A percentile compares a stretch with the other conserved stretches of the same genome.
Conservation (phyloP, 2,113 vertebrate genomes). For the Tonatia bakeri region DNA sequence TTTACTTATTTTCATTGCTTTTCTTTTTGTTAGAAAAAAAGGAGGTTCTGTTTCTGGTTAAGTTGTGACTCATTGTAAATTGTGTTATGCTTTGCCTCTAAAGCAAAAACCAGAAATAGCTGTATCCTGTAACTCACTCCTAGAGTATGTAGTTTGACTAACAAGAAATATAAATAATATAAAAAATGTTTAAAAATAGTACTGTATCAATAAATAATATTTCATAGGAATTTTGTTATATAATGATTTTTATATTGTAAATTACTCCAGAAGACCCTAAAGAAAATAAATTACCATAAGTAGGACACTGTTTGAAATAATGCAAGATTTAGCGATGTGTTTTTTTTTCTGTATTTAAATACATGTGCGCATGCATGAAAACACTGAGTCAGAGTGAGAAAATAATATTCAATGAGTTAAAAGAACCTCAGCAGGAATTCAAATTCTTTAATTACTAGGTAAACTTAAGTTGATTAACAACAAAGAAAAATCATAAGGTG, state of each 20-base stretch:
- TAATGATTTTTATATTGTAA: not conserved
- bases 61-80: conserved; percentile 25
- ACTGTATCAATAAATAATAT: not conserved
- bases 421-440: not conserved
- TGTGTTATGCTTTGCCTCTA: not conserved
- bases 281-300: not conserved
- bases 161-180: not conserved
- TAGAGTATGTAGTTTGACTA: not conserved
- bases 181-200: not conserved
- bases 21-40: conserved; percentile 7
- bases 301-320: not conserved
- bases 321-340: not conserved
- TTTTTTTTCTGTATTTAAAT: not conserved
- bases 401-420: not conserved
- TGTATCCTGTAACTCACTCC: not conserved
- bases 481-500: not conserved
- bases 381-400: not conserved
- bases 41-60: not conserved
- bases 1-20: conserved; percentile 14
- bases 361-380: not conserved
- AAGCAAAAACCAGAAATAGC: not conserved
- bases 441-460: not conserved
- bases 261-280: not conserved
- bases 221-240: not conserved
- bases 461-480: not conserved